A percentile compares a stretch with the other conserved stretches of the same genome.
phyloP scores from a whole-genome alignment of 2,113 vertebrate species.

The Scatophagus argus region DNA sequence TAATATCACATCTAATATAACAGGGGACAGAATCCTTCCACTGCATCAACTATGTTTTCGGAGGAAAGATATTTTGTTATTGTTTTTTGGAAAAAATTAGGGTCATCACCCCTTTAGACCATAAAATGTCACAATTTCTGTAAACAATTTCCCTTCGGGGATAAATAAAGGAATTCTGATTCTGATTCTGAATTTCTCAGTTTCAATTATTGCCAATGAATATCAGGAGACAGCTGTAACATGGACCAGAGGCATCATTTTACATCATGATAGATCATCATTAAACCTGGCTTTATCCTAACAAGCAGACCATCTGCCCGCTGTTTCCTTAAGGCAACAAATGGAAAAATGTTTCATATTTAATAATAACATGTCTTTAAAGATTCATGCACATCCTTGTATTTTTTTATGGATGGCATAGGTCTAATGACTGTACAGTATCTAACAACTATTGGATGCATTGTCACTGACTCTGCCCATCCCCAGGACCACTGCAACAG shows the following conservation, averaged over 20 bases:
- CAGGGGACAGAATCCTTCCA: constrained; percentile 8
- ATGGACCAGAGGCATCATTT: background rate
- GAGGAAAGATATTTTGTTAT: no score
- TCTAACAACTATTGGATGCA: no score
- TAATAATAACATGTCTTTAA: background rate
- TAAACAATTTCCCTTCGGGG: no score
- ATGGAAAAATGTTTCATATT: background rate
- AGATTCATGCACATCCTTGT: background rate
- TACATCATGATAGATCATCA: background rate
- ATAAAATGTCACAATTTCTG: no score
- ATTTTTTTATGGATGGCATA: background rate
- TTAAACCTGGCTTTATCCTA: background rate
- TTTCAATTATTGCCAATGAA: no score
- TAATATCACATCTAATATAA: constrained; percentile 41
- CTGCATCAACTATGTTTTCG: background rate
- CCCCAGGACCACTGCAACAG: no score
- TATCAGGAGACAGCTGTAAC: background rate
- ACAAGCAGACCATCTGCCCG: background rate
- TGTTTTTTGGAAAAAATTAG: no score
- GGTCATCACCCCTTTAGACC: no score
- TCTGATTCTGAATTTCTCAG: no score
- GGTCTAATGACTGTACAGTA: background rate
- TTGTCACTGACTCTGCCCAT: no score
- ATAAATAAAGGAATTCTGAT: no score
- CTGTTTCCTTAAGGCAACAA: background rate